A percentile compares a stretch with the other conserved stretches of the same genome.
Evolutionary conservation across 2,113 vertebrate species (phyloP).

Genomic region (Gymnobelideus leadbeateri): DNA sequence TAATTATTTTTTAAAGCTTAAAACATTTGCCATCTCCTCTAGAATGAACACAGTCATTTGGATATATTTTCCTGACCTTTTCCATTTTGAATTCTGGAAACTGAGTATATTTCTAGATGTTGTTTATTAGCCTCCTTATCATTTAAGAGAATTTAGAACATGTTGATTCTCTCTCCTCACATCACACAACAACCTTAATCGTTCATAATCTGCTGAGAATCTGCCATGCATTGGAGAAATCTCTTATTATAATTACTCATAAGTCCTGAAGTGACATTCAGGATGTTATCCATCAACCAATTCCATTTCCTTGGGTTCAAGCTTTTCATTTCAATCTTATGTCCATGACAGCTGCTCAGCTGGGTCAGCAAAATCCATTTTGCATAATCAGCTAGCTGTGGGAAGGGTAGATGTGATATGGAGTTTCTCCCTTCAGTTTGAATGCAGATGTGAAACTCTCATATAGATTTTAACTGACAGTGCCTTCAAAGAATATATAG

Average conservation of each 20-base stretch:
- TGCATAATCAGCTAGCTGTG: not conserved
- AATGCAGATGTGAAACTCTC: not conserved
- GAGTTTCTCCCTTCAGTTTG: constrained; percentile 35
- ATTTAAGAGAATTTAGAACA: constrained; percentile 44
- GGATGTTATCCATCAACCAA: not conserved
- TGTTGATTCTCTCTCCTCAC: constrained; percentile 57
- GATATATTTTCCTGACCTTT: not conserved
- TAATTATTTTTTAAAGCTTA: not conserved
- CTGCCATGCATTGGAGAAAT: not conserved
- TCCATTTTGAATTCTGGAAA: constrained; percentile 3
- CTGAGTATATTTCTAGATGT: constrained; percentile 43
- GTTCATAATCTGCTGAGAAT: constrained; percentile 51
- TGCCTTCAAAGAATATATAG: not conserved
- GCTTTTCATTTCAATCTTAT: constrained; percentile 65
- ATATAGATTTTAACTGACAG: constrained; percentile 22
- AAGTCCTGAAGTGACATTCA: constrained; percentile 32
- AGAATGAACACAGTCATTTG: not conserved
- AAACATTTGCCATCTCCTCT: not conserved
- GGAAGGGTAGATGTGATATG: not conserved
- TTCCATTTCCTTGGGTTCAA: constrained; percentile 44
- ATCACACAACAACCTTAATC: constrained; percentile 54
- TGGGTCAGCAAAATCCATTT: constrained; percentile 48
- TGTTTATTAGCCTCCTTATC: constrained; percentile 15
- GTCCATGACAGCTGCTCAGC: constrained; percentile 23
- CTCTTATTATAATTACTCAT: constrained; percentile 44